Percentiles rank a stretch among this genome's conserved stretches.
Evolutionary conservation across 1,140 invertebrate species (phyloP).

Genomic region (Drosophila murphyi): DNA sequence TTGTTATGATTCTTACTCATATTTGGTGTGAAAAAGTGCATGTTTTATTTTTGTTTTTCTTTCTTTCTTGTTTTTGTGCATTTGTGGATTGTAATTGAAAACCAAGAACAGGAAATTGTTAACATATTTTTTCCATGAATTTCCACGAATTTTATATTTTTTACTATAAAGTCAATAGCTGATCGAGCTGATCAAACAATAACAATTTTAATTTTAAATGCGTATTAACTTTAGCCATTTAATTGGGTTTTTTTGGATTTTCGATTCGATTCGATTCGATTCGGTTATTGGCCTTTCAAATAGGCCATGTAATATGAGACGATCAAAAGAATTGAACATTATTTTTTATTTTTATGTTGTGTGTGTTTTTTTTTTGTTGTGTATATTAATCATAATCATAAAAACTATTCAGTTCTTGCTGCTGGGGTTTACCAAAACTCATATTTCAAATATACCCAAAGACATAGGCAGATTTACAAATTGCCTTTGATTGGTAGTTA

Average conservation of each 20-base stretch:
- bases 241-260: slow-evolving; percentile 9
- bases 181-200: slow-evolving; percentile 12
- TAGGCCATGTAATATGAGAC: slow-evolving; percentile 5
- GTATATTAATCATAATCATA: too few relatives aligned
- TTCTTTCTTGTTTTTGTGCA: slow-evolving; percentile 3
- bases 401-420: too few relatives aligned
- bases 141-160: slow-evolving; percentile 57
- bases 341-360: too few relatives aligned
- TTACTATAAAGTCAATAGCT: slow-evolving; percentile 60
- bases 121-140: slow-evolving; percentile 45
- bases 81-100: slow-evolving; percentile 56
- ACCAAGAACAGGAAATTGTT: slow-evolving; percentile 76
- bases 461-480: too few relatives aligned
- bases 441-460: too few relatives aligned
- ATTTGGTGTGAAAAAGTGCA: slow-evolving; percentile 71
- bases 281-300: slow-evolving; percentile 46
- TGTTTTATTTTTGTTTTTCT: slow-evolving; percentile 47
- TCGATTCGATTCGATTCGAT: slow-evolving; percentile 31
- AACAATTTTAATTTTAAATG: slow-evolving; percentile 24
- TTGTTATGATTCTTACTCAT: slow-evolving; percentile 8
- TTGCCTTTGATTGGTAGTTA: too few relatives aligned
- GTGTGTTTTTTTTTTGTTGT: too few relatives aligned
- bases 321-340: too few relatives aligned
- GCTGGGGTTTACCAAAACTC: too few relatives aligned
- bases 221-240: slow-evolving; percentile 39